Conservation (phyloP, 92 coral and sea anemone species). For the Epizoanthus scotinus region DNA sequence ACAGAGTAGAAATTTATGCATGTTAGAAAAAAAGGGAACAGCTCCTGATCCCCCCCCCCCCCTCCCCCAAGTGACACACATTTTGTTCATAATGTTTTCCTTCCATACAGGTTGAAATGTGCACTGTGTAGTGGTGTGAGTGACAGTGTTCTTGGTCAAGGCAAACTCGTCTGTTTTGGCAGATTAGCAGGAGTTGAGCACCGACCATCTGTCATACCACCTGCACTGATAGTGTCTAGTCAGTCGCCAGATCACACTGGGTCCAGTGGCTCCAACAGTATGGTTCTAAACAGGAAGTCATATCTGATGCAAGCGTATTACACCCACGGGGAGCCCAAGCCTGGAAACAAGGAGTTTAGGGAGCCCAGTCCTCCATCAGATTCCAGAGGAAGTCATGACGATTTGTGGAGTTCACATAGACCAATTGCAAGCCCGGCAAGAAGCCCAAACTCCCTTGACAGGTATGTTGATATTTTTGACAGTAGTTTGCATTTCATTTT, state of each 20-base stretch:
- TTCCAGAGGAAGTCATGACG: constrained; percentile 17
- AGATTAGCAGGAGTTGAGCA: constrained; percentile 36
- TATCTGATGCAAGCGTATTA: constrained; percentile 26
- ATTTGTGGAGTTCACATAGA: not conserved
- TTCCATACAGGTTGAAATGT: constrained; percentile 67
- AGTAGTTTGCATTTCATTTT: not conserved
- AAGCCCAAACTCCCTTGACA: constrained; percentile 9
- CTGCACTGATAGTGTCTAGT: not conserved
- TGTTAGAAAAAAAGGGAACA: too few relatives aligned
- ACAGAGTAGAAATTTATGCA: too few relatives aligned
- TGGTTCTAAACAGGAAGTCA: constrained; percentile 1
- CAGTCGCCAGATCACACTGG: constrained; percentile 1
- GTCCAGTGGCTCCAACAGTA: not conserved
- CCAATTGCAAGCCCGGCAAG: constrained; percentile 18
- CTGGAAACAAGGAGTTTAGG: constrained; percentile 22
- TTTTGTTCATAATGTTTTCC: not conserved
- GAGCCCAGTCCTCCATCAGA: constrained; percentile 32
- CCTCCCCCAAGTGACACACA: too few relatives aligned
- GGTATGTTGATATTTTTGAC: not conserved
- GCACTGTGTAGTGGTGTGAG: constrained; percentile 84
- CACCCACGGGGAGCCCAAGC: constrained; percentile 17
- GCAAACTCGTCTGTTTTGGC: constrained; percentile 87
- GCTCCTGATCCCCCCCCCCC: too few relatives aligned
- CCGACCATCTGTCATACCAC: not conserved
- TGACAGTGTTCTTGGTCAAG: constrained; percentile 87